phyloP scores from a whole-genome alignment of 2,797 vertebrate species.

The Ibycter americanus region DNA sequence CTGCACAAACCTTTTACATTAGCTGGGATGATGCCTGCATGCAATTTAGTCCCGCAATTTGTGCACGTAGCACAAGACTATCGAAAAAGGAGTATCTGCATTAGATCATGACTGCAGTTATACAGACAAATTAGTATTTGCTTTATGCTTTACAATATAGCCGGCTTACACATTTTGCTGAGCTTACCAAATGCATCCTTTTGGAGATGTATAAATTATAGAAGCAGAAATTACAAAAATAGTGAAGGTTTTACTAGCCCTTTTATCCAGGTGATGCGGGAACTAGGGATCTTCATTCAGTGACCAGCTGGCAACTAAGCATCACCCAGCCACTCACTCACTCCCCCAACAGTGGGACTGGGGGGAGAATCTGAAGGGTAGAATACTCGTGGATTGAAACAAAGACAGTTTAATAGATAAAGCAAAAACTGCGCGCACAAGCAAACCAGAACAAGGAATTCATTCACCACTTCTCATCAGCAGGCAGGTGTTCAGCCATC shows the following conservation, averaged over 20 bases:
- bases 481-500: not conserved
- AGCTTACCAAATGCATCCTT: not conserved
- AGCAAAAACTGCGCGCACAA: not conserved
- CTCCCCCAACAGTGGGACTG: not conserved
- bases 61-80: not conserved
- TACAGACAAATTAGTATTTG: not conserved
- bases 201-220: not conserved
- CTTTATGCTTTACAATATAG: not conserved
- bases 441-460: not conserved
- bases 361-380: not conserved
- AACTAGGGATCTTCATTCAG: not conserved
- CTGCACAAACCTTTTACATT: not conserved
- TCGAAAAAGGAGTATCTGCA: not conserved
- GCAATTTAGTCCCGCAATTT: not conserved
- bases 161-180: not conserved
- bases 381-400: not conserved
- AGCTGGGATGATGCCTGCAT: not conserved
- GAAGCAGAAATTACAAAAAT: not conserved
- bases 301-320: not conserved
- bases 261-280: not conserved
- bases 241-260: not conserved
- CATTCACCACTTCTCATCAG: not conserved
- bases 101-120: not conserved
- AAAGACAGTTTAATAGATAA: not conserved
- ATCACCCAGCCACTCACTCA: not conserved